Percentiles rank a stretch among this genome's conserved stretches.
Conservation (phyloP, 2,797 vertebrate genomes). For the Hydrolagus colliei region DNA sequence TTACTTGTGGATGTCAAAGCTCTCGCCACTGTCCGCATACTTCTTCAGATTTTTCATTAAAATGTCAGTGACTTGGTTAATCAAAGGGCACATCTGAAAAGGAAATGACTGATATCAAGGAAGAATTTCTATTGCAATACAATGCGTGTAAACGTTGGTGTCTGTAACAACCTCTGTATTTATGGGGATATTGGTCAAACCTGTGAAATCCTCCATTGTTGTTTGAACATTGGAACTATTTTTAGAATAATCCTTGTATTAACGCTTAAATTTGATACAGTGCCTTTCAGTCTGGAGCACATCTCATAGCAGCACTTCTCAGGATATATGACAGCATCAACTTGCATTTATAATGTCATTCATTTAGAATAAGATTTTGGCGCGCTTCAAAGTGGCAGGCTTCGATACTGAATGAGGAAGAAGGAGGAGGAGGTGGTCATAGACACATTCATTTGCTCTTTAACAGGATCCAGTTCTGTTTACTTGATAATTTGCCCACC, state of each 20-base stretch:
- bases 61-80: slow-evolving; percentile 67
- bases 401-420: background rate
- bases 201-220: no score
- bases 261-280: no score
- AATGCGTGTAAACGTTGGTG: background rate
- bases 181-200: no score
- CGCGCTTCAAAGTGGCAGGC: background rate
- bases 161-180: no score
- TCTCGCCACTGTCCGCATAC: slow-evolving; percentile 63
- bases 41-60: slow-evolving; percentile 71
- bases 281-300: no score
- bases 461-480: no score
- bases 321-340: no score
- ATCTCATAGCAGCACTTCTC: no score
- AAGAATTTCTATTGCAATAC: background rate
- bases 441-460: no score
- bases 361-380: background rate
- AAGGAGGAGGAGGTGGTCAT: background rate
- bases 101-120: slow-evolving; percentile 23
- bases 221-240: no score
- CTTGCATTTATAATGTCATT: background rate
- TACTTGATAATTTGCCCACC: background rate
- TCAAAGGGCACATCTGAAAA: slow-evolving; percentile 77
- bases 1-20: slow-evolving; percentile 85
- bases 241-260: no score